Percentiles rank a stretch among this genome's conserved stretches.
Conservation (phyloP, 2,113 vertebrate genomes). For the Cyphomyrus discorhynchus region DNA sequence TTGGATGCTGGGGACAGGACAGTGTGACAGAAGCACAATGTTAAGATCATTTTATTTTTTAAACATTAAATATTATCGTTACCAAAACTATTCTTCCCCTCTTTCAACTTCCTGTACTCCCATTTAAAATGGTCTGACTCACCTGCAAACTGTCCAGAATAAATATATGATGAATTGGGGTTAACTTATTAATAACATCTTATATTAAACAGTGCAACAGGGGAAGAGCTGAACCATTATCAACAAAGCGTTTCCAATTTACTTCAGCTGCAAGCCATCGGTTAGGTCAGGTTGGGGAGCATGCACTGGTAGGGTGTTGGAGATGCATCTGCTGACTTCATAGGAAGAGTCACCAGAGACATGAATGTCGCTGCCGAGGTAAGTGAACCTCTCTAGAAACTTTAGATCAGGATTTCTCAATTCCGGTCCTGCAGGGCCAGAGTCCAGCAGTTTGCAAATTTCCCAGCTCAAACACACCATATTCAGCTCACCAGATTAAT, state of each 20-base stretch:
- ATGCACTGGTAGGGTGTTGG: not conserved
- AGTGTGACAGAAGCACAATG: not conserved
- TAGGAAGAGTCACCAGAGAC: not conserved
- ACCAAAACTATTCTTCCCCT: not conserved
- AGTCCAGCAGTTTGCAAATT: not conserved
- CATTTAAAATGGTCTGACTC: not conserved
- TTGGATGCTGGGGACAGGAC: conserved; percentile 70
- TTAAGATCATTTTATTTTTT: not conserved
- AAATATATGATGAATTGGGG: not conserved
- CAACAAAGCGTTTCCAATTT: not conserved
- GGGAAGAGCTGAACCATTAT: not conserved
- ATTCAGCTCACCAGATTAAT: not conserved
- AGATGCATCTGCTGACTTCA: not conserved
- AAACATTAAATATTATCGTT: not conserved
- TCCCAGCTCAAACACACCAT: not conserved
- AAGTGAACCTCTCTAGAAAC: not conserved
- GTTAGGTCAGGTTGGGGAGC: not conserved
- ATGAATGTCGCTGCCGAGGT: not conserved
- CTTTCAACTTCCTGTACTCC: not conserved
- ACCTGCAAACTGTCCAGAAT: not conserved
- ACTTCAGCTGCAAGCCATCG: not conserved
- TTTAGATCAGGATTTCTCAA: not conserved
- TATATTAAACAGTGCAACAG: not conserved
- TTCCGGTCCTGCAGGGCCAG: not conserved
- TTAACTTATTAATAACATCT: not conserved